Percentiles rank a stretch among this genome's conserved stretches.
Evolutionary conservation across 2,113 vertebrate genomes (phyloP).

Genomic region (Osmerus eperlanus): DNA sequence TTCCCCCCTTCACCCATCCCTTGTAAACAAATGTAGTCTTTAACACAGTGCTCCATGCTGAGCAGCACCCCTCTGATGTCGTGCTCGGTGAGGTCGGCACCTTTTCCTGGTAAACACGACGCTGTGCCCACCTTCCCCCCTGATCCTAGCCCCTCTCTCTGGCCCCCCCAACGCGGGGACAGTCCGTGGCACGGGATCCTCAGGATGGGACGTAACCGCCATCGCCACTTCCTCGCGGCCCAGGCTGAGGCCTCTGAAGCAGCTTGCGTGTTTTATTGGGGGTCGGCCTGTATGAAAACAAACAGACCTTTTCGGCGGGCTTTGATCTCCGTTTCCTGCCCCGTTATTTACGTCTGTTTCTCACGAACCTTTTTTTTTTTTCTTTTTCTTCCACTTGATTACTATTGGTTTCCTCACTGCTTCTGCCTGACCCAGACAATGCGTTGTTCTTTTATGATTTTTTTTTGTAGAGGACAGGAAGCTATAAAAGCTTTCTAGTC

Average conservation of each 20-base stretch:
- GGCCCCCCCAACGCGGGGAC: not conserved
- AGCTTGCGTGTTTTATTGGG: conserved; percentile 72
- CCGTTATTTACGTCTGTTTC: conserved; percentile 78
- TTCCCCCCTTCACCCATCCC: conserved; percentile 1
- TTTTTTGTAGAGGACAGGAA: conserved; percentile 66
- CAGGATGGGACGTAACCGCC: conserved; percentile 72
- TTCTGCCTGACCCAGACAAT: conserved; percentile 63
- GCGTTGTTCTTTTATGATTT: conserved; percentile 55
- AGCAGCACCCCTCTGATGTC: conserved; percentile 54
- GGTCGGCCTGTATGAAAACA: conserved; percentile 73
- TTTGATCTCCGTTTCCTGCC: conserved; percentile 80
- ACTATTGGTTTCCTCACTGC: conserved; percentile 69
- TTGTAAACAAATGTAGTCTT: conserved; percentile 60
- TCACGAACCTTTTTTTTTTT: conserved; percentile 68
- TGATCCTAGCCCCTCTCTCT: conserved; percentile 6
- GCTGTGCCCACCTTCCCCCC: conserved; percentile 35
- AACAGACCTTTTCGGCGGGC: conserved; percentile 60
- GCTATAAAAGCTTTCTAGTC: conserved; percentile 68
- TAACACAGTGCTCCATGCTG: conserved; percentile 47
- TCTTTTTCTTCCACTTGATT: conserved; percentile 65
- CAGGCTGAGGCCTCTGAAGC: conserved; percentile 54
- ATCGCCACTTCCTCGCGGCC: conserved; percentile 68
- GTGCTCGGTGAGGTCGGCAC: conserved; percentile 37
- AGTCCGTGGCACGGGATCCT: conserved; percentile 60
- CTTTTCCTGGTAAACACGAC: conserved; percentile 75